Percentiles rank a stretch among this genome's conserved stretches.
phyloP scores from a whole-genome alignment of 2,888 invertebrate species.

The Ceramica pisi region DNA sequence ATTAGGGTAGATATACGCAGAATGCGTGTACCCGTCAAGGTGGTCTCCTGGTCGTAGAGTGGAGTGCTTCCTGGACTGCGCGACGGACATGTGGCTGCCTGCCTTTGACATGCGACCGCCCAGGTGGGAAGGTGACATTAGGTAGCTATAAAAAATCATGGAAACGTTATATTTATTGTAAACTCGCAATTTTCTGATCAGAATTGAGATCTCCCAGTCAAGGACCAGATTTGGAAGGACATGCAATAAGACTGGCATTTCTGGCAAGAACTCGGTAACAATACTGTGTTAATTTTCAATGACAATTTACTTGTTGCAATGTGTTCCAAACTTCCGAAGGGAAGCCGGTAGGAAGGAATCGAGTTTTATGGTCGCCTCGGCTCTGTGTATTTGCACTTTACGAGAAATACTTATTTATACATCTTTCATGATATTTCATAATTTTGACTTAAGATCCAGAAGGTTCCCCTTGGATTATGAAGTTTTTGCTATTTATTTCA shows the following conservation, averaged over 20 bases:
- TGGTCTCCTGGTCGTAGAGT: constrained; percentile 91
- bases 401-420: too few species aligned
- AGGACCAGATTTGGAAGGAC: too few species aligned
- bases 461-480: background rate
- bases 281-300: background rate
- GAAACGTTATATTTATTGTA: background rate
- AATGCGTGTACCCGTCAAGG: constrained; percentile 89
- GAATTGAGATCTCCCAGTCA: background rate
- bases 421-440: background rate
- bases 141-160: constrained; percentile 75
- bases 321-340: background rate
- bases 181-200: background rate
- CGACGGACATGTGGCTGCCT: constrained; percentile 92
- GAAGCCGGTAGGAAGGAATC: background rate
- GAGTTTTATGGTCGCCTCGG: background rate
- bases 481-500: background rate
- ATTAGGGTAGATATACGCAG: constrained; percentile 91
- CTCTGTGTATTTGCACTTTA: too few species aligned
- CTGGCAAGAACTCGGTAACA: background rate
- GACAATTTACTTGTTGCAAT: background rate
- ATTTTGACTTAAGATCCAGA: too few species aligned
- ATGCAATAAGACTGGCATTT: background rate
- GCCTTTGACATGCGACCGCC: constrained; percentile 92
- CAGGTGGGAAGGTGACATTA: constrained; percentile 87
- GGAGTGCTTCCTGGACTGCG: constrained; percentile 90